Evolutionary conservation across 2,888 invertebrate species (phyloP).

Genomic region (Lathronympha strigana): DNA sequence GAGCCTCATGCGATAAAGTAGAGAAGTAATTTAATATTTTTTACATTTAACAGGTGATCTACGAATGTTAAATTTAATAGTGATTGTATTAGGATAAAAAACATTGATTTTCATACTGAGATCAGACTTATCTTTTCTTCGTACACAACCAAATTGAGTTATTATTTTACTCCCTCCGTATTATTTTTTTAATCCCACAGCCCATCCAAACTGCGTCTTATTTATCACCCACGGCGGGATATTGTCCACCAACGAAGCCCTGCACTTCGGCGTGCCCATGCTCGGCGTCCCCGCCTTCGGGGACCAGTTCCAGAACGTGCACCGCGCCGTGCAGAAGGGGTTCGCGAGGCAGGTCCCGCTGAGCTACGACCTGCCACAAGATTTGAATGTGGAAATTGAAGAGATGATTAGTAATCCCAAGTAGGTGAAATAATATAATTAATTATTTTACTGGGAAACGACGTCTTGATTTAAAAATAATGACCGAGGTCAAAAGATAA

Average conservation of each 20-base stretch:
- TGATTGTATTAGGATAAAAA: too few relatives aligned
- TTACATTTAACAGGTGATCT: too few relatives aligned
- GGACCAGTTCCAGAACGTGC: slow-evolving; percentile 65
- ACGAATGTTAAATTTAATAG: too few relatives aligned
- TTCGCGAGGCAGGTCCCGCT: slow-evolving; percentile 53
- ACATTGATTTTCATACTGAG: too few relatives aligned
- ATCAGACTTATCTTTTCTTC: too few relatives aligned
- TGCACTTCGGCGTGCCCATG: slow-evolving; percentile 63
- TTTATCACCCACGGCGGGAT: slow-evolving; percentile 74
- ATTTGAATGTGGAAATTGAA: slow-evolving; percentile 46
- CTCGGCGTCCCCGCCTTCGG: slow-evolving; percentile 59
- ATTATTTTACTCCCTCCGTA: too few relatives aligned
- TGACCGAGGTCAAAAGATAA: too few relatives aligned
- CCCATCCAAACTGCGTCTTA: slow-evolving; percentile 65
- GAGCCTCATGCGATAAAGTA: neutral
- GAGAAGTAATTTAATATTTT: too few relatives aligned
- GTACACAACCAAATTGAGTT: too few relatives aligned
- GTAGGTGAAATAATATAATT: too few relatives aligned
- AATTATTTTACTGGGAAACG: too few relatives aligned
- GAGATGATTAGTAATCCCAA: slow-evolving; percentile 48
- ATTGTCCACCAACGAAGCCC: slow-evolving; percentile 62
- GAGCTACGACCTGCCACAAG: slow-evolving; percentile 48
- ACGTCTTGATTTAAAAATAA: too few relatives aligned
- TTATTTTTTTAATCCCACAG: slow-evolving; percentile 49
- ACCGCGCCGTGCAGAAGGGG: slow-evolving; percentile 58